Evolutionary conservation across 2,888 invertebrate species (phyloP).

Genomic region (Nemapogon koenigi): DNA sequence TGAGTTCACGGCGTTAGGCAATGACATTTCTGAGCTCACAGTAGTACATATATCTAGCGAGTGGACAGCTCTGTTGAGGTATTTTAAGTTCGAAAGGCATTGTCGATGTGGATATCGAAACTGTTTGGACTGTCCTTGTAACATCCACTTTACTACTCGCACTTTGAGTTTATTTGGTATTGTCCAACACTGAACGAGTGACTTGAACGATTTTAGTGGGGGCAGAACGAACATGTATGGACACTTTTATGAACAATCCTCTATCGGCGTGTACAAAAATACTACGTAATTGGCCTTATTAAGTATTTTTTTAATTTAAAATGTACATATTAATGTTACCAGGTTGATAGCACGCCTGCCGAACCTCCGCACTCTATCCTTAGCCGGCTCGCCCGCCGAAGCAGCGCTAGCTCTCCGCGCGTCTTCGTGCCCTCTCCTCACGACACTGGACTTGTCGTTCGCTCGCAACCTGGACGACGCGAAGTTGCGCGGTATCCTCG

Average conservation of each 20-base stretch:
- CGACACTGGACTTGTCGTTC: constrained; percentile 83
- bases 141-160: too few relatives aligned
- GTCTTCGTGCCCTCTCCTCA: constrained; percentile 80
- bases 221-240: neutral
- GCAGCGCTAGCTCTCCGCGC: constrained; percentile 82
- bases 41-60: too few relatives aligned
- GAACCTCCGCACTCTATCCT: constrained; percentile 78
- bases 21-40: too few relatives aligned
- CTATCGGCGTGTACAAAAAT: neutral
- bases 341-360: constrained; percentile 83
- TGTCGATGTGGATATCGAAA: too few relatives aligned
- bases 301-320: neutral
- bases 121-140: too few relatives aligned
- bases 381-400: constrained; percentile 79
- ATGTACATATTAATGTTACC: constrained; percentile 7
- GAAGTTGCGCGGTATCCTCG: constrained; percentile 82
- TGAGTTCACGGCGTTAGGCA: too few relatives aligned
- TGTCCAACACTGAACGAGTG: too few relatives aligned
- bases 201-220: neutral
- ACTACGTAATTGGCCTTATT: neutral
- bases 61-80: too few relatives aligned
- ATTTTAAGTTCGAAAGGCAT: too few relatives aligned
- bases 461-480: constrained; percentile 81
- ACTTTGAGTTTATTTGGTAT: too few relatives aligned
- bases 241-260: neutral